phyloP scores from a whole-genome alignment of 1,140 invertebrate genomes.

The Lasaia peninsularis region DNA sequence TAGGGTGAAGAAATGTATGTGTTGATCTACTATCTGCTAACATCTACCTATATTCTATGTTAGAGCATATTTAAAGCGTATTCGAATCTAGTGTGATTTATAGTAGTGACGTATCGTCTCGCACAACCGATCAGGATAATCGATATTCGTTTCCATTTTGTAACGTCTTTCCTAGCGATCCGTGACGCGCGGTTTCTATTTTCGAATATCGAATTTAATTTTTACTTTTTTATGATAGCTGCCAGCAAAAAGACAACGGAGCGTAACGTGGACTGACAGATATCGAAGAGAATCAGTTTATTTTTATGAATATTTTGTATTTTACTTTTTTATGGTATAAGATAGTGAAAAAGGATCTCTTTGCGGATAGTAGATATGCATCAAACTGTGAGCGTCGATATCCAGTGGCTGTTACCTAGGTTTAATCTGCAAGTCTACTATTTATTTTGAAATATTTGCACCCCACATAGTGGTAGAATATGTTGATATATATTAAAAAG shows the following conservation, averaged over 20 bases:
- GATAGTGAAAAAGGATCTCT: too few relatives aligned
- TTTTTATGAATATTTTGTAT: too few relatives aligned
- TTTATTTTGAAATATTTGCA: too few relatives aligned
- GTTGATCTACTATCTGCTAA: neutral
- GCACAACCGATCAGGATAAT: constrained; percentile 46
- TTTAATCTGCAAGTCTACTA: too few relatives aligned
- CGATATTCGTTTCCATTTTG: constrained; percentile 60
- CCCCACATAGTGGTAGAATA: too few relatives aligned
- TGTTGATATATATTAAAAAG: too few relatives aligned
- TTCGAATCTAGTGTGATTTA: constrained; percentile 62
- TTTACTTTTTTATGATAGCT: constrained; percentile 7
- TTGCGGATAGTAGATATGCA: too few relatives aligned
- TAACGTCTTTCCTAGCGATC: constrained; percentile 32
- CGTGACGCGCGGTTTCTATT: constrained; percentile 37
- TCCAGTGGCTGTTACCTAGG: too few relatives aligned
- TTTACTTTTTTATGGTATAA: too few relatives aligned
- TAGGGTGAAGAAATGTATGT: too few relatives aligned
- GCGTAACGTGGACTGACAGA: neutral
- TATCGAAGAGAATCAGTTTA: too few relatives aligned
- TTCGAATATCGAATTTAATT: neutral
- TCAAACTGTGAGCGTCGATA: too few relatives aligned
- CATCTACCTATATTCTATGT: neutral
- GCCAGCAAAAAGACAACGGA: neutral
- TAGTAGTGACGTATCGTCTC: constrained; percentile 40
- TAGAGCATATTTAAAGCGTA: constrained; percentile 30